Base-by-base conservation (phyloP, 2,888 invertebrate species). In the Artemia sinica region DNA sequence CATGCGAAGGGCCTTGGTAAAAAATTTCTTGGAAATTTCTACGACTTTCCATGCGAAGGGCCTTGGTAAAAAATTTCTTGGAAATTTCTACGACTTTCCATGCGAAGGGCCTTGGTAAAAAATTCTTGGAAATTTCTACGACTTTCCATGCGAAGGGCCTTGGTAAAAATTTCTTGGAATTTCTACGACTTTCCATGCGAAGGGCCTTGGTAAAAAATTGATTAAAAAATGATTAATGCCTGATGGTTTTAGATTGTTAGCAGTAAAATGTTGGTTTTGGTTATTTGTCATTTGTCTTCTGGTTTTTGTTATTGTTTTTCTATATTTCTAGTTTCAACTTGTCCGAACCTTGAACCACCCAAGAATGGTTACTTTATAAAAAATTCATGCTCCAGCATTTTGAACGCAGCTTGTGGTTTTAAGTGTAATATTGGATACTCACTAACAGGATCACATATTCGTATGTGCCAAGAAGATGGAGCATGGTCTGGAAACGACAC, bases 351-450 rank as follows among this genome's bases (percentile, higher is more conserved):
- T 68, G 75, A 74, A 13, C 80, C 83, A 2, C 86, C 86, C 0
- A 79, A 81, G 68, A 82, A 85, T 75, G 86, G 86, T 7, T 85
- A 85, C 75, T 84, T 86, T 74, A 84, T 86, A 2, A 84, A 84
- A 73, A 80, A 80, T 58, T 79, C 80, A 49, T 86, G 86, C 75
- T 81, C 80, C 70, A 84, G 83, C 73, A 84, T 84, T 8, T 79
- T 85, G 67, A 84, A 86, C 75, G 84, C 85, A n/a, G 86, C 85
- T 0, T 86, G 86, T 76, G 86, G 86, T 0, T 79, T 85, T 9
- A 78, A 84, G 65, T 87, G 86, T 74, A 81, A 82, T 73, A 82
- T 84, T 49, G 86, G 86, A 1, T 86, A 83, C 75, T 80, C 75
- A 73, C 79, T 74, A 74, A 75, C 72, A 75, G 84, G 76, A 13